phyloP scores from a whole-genome alignment of 2,113 vertebrate genomes.

The Delphinus delphis region DNA sequence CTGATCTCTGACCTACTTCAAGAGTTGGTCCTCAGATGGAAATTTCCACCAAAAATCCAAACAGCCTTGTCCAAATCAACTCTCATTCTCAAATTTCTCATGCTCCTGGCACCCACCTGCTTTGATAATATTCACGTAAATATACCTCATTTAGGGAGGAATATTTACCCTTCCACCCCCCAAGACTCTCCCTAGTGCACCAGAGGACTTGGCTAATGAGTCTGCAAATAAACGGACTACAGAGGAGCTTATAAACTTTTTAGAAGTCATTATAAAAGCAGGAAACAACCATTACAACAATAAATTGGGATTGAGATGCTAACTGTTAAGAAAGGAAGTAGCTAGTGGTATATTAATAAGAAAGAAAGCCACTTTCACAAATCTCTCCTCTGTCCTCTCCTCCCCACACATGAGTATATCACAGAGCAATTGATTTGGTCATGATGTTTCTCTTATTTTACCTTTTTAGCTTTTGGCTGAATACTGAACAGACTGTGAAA shows the following conservation, averaged over 20 bases:
- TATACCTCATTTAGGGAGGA: background rate
- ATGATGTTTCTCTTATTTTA: background rate
- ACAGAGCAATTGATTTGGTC: background rate
- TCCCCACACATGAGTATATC: background rate
- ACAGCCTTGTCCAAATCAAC: background rate
- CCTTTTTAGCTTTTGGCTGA: constrained; percentile 44
- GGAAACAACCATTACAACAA: background rate
- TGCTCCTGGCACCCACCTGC: background rate
- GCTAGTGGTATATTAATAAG: background rate
- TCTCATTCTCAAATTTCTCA: background rate
- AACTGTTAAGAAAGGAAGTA: constrained; percentile 5
- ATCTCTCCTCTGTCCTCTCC: background rate
- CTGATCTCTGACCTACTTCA: background rate
- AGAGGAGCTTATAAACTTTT: background rate
- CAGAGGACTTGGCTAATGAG: background rate
- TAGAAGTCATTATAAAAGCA: constrained; percentile 28
- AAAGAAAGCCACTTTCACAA: constrained; percentile 22
- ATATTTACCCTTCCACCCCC: background rate
- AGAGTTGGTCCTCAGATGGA: background rate
- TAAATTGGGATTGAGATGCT: background rate
- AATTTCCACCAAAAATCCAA: constrained; percentile 15
- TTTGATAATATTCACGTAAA: background rate
- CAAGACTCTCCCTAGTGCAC: background rate
- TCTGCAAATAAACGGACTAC: background rate
- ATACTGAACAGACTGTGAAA: constrained; percentile 36